Evolutionary conservation across 2,113 vertebrate genomes (phyloP), one percentile per base, ranked within the genome.

Genomic region (Pagrus major): DNA sequence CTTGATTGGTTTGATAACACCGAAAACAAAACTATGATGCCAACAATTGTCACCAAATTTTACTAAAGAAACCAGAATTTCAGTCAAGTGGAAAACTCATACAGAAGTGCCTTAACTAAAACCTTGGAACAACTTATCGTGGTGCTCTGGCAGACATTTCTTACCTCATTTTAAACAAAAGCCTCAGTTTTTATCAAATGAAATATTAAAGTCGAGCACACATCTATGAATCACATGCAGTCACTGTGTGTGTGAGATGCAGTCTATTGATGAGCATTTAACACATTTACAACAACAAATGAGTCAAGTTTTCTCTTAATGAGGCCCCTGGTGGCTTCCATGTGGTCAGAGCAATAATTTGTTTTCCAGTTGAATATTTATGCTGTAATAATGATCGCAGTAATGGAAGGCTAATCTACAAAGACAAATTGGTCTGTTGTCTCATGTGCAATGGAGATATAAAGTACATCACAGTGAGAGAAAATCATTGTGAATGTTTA

Each of bases 251-350:
- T 42, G 54, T 0, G 10, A 5, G 51, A 71, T 47, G 9, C n/a
- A 7, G 9, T 0, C 52, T n/a, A 49, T 16, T 16, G 33, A 47
- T 74, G 23, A 63, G 54, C 72, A 73, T 73, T 76, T 55, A 66
- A 83, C 39, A 49, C 25, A 67, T 66, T 80, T 52, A 33, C 31
- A 68, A 56, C 63, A 71, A 76, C 60, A 75, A 12, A 47, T 4
- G 47, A 58, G 27, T 63, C 25, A 18, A 31, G 42, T 64, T 77
- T 20, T 71, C 12, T 68, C 10, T 60, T 87, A 89, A 89, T 77
- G 71, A 86, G 71, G 82, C 64, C 86, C 85, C 76, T 41, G 55
- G 58, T 78, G 86, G 67, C 18, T 16, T 83, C 39, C 16, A 58
- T 41, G 70, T 25, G 59, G 69, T 76, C 72, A 52, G 33, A 68